A percentile compares a stretch with the other conserved stretches of the same genome.
Conservation (phyloP, 2,888 invertebrate species). For the Lamellibrachia satsuma region DNA sequence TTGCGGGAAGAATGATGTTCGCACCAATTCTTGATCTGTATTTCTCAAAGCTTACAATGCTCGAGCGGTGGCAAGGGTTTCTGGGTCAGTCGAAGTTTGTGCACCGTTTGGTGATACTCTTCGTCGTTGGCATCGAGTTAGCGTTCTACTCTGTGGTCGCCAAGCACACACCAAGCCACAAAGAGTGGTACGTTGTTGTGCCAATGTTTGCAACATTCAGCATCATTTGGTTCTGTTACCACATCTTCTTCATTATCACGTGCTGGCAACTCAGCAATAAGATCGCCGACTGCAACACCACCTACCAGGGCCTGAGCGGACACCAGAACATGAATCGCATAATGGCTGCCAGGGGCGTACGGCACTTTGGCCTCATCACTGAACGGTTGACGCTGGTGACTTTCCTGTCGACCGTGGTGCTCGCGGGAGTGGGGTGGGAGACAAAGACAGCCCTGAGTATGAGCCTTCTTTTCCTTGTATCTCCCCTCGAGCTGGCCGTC, state of each 20-base stretch:
- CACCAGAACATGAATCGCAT: conserved; percentile 54
- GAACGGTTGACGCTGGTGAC: conserved; percentile 57
- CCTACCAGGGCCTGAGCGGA: conserved; percentile 38
- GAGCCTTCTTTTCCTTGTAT: conserved; percentile 52
- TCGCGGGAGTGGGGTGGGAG: conserved; percentile 58
- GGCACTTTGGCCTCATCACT: conserved; percentile 63
- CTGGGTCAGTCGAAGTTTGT: conserved; percentile 48
- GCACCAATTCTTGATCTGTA: conserved; percentile 59
- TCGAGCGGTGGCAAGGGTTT: conserved; percentile 59
- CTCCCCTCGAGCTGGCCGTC: conserved; percentile 58
- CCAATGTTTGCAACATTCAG: conserved; percentile 58
- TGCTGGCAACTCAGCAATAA: conserved; percentile 61
- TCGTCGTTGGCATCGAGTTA: conserved; percentile 49
- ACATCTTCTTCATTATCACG: conserved; percentile 56
- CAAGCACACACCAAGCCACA: conserved; percentile 54
- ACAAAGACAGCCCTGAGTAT: conserved; percentile 57
- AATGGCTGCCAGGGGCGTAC: conserved; percentile 62
- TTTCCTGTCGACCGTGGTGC: conserved; percentile 52
- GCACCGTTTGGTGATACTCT: conserved; percentile 48
- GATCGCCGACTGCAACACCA: conserved; percentile 56
- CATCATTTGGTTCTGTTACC: conserved; percentile 59
- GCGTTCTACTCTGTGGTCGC: conserved; percentile 51
- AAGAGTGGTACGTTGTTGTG: conserved; percentile 65
- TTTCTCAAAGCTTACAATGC: conserved; percentile 53
- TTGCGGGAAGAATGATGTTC: conserved; percentile 53